Evolutionary conservation across 64 coral and sea anemone species (phyloP).

Genomic region (Porites australiensis): DNA sequence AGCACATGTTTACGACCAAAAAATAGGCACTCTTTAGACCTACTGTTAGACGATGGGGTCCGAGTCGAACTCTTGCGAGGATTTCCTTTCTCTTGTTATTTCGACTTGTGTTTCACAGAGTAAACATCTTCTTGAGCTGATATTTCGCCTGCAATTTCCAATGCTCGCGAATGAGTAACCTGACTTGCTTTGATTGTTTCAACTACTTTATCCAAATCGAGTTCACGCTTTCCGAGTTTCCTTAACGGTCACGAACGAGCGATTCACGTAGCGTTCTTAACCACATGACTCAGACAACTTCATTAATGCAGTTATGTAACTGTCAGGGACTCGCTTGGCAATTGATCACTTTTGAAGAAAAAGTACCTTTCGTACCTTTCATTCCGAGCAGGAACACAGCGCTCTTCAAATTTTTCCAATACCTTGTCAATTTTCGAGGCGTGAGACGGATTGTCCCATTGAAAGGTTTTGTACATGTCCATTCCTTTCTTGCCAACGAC

Average conservation of each 20-base stretch:
- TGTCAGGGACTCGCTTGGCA: constrained; percentile 20
- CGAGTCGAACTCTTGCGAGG: constrained; percentile 21
- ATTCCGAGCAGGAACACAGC: constrained; percentile 38
- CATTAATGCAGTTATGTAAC: constrained; percentile 53
- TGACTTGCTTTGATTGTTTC: constrained; percentile 61
- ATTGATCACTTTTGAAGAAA: constrained; percentile 69
- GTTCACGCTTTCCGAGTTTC: constrained; percentile 54
- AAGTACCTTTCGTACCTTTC: constrained; percentile 60
- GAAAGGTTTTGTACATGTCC: constrained; percentile 52
- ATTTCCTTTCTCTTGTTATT: constrained; percentile 23
- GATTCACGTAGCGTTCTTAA: constrained; percentile 63
- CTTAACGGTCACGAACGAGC: constrained; percentile 50
- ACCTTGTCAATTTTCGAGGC: constrained; percentile 49
- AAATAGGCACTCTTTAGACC: constrained; percentile 54
- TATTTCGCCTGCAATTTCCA: not conserved
- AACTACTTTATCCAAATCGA: constrained; percentile 54
- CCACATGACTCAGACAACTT: constrained; percentile 57
- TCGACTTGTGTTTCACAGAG: not conserved
- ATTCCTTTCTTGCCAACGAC: constrained; percentile 57
- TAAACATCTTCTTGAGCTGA: not conserved
- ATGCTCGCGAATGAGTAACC: constrained; percentile 66
- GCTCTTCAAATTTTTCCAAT: constrained; percentile 60
- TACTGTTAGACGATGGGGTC: constrained; percentile 13
- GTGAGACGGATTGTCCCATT: constrained; percentile 42
- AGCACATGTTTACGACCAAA: constrained; percentile 42